A percentile compares a stretch with the other conserved stretches of the same genome.
phyloP scores from a whole-genome alignment of 2,888 invertebrate species.

The Tenthredo scrophulariae region DNA sequence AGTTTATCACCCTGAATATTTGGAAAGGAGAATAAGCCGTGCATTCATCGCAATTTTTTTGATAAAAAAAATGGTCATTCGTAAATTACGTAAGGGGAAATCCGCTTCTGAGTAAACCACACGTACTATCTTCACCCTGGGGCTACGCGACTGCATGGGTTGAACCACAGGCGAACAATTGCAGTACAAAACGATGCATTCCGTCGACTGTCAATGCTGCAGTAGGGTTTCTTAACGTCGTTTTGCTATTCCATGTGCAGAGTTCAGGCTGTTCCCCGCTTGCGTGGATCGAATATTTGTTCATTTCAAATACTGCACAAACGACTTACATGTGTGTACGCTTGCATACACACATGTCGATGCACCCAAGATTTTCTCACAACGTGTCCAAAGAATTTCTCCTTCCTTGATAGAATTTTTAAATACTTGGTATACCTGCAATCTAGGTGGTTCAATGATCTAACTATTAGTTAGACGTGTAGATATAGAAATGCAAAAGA shows the following conservation, averaged over 20 bases:
- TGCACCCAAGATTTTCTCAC: slow-evolving; percentile 11
- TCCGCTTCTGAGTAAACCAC: not conserved
- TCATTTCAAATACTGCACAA: slow-evolving; percentile 79
- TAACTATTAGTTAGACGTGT: not conserved
- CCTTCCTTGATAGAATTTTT: slow-evolving; percentile 4
- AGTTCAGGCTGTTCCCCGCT: slow-evolving; percentile 64
- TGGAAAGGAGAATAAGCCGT: not conserved
- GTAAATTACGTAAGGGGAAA: not conserved
- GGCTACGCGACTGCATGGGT: slow-evolving; percentile 16
- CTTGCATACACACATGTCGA: not conserved
- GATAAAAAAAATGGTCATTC: not conserved
- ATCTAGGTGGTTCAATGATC: not conserved
- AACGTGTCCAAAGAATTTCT: slow-evolving; percentile 29
- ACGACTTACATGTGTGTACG: too few relatives aligned
- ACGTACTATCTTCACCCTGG: not conserved
- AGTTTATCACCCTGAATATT: not conserved
- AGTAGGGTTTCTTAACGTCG: slow-evolving; percentile 68
- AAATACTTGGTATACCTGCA: not conserved
- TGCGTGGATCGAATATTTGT: slow-evolving; percentile 74
- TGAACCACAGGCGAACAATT: not conserved
- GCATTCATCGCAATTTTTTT: not conserved
- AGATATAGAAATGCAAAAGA: too few relatives aligned
- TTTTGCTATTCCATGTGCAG: slow-evolving; percentile 74
- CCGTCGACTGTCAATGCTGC: slow-evolving; percentile 70
- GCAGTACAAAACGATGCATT: slow-evolving; percentile 69